Base-by-base conservation (phyloP, 2,888 invertebrate species). In the Craniophora ligustri region DNA sequence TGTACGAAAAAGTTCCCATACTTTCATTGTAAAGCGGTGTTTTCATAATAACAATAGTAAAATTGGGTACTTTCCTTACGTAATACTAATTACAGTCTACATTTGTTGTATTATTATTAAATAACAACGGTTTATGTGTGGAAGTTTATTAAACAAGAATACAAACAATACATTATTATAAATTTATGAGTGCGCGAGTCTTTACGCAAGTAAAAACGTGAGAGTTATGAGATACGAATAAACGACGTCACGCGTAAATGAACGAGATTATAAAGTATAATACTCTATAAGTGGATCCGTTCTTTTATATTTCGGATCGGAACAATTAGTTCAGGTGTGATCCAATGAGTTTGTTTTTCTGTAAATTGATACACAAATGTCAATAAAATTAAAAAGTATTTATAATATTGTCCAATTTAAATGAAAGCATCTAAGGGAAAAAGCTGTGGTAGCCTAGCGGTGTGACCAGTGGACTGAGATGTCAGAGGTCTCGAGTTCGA, bases 181-280 rank as follows among this genome's bases (percentile, higher is more conserved):
- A 21, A 18, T 13, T 23, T 16, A 19, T 19, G n/a, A 8, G 2
- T 38, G 63, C 61, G 68, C 28, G 64, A 61, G 14, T 26, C 39
- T 53, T 13, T 11, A 11, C 28, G 18, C 34, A 41, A 51, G 42
- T 47, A 54, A 67, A 63, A 63, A 63, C 67, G 67, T 63, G 61
- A 15, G 63, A 66, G 5, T 6, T 6, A 13, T 5, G 2, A 14
- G 32, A 8, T 11, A 16, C 13, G 15, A 35, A 8, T n/a, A n/a
- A 11, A 13, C 47, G 23, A 38, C 31, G 21, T 19, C 18, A 31
- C 6, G 14, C 10, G 8, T 14, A 4, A 18, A 5, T 19, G 7
- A 21, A 23, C n/a, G 13, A 15, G 31, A 23, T 38, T 35, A 11
- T 30, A 10, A n/a, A 6, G 1, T 6, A 1, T 4, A 19, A 19